Evolutionary conservation across 2,888 invertebrate genomes (phyloP).

Genomic region (Xylota segnis): DNA sequence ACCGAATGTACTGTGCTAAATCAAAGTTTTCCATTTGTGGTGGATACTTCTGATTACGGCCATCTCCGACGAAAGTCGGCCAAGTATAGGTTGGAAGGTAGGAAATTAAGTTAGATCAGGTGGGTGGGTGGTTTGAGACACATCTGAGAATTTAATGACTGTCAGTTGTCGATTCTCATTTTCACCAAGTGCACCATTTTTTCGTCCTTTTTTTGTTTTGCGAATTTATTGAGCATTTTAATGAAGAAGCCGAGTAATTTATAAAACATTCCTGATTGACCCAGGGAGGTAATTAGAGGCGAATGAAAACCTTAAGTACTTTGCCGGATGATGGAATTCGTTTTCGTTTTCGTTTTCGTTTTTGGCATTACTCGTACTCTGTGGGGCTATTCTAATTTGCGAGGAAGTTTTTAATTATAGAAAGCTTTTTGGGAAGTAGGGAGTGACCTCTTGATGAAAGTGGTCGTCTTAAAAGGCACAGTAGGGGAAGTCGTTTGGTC

Average conservation of each 20-base stretch:
- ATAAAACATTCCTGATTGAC: slow-evolving; percentile 52
- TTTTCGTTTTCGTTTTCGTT: neutral
- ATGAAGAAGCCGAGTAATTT: slow-evolving; percentile 31
- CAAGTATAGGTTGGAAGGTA: slow-evolving; percentile 28
- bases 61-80: slow-evolving; percentile 26
- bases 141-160: slow-evolving; percentile 55
- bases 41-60: slow-evolving; percentile 34
- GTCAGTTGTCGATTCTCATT: slow-evolving; percentile 63
- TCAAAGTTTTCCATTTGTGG: slow-evolving; percentile 50
- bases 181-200: neutral
- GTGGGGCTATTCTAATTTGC: slow-evolving; percentile 28
- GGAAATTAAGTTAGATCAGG: slow-evolving; percentile 15
- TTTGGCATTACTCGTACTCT: neutral
- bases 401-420: slow-evolving; percentile 65
- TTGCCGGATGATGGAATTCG: slow-evolving; percentile 46
- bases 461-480: neutral
- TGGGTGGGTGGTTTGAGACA: slow-evolving; percentile 15
- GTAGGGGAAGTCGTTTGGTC: neutral
- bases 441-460: slow-evolving; percentile 1
- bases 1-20: slow-evolving; percentile 46
- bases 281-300: slow-evolving; percentile 45
- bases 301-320: slow-evolving; percentile 25
- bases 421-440: neutral
- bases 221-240: slow-evolving; percentile 57
- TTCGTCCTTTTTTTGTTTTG: slow-evolving; percentile 3